Evolutionary conservation across 2,888 invertebrate genomes (phyloP), one percentile per base, ranked within the genome.

Genomic region (Hyppa rectilinea): DNA sequence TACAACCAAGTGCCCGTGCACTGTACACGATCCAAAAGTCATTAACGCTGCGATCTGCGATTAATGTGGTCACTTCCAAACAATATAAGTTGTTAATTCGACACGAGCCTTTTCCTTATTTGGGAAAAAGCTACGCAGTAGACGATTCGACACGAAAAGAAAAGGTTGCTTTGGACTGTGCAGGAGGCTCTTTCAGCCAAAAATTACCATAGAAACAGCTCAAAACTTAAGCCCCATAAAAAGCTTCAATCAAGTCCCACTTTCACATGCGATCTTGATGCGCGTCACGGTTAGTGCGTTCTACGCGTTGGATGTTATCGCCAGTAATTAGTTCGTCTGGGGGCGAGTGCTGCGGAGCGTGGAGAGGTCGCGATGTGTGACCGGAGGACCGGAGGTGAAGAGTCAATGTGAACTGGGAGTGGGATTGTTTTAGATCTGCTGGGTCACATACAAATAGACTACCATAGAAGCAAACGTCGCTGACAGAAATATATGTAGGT

Each of bases 241-340:
- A 82, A 71, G 78, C 79, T 82, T 82, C 71, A 81, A 84, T 83
- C 80, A 82, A 70, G 64, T 76, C 36, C 72, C 81, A 88, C 87
- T 88, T 88, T 89, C 90, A 84, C 86, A 86, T 85, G 84, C 84
- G 81, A 87, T 88, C 90, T 88, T 87, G 91, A 91, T 90, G 86
- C 80, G 74, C 85, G 92, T 92, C 85, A 87, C 86, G 83, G 77
- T 83, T 80, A 71, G 73, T 79, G 83, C 80, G 67, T 76, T 71
- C 80, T 72, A 75, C 70, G 81, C 80, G 81, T 78, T 83, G 85
- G 86, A 86, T 88, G 86, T 83, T 84, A 85, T 85, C 85, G 83
- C 75, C 66, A 62, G 87, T 89, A 92, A 92, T 93, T 92, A 92
- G 88, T 88, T 85, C 87, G 92, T 89, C 92, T 91, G 69, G 80